phyloP scores from a whole-genome alignment of 1,140 invertebrate species.

The Hyles vespertilio region DNA sequence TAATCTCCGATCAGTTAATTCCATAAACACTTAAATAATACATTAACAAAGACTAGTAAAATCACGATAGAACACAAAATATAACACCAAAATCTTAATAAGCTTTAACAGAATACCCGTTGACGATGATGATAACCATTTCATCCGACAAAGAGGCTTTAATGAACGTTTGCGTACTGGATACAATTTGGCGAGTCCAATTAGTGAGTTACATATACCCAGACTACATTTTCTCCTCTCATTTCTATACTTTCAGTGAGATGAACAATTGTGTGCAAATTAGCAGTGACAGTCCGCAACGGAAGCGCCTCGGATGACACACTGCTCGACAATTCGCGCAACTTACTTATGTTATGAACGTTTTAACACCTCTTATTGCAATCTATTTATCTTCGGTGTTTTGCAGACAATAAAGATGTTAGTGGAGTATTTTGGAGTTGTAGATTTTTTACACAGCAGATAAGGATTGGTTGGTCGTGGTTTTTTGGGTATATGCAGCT shows the following conservation, averaged over 20 bases:
- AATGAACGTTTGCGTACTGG: conserved; percentile 25
- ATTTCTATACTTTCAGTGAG: conserved; percentile 56
- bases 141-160: conserved; percentile 21
- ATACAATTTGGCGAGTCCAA: conserved; percentile 46
- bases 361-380: not conserved
- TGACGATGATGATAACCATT: conserved; percentile 14
- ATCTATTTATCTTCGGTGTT: too few relatives aligned
- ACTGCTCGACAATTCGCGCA: conserved; percentile 13
- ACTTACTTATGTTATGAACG: too few relatives aligned
- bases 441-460: too few relatives aligned
- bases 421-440: too few relatives aligned
- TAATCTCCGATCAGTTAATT: too few relatives aligned
- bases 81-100: too few relatives aligned
- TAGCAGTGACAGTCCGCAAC: conserved; percentile 58
- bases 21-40: too few relatives aligned
- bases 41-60: too few relatives aligned
- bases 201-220: conserved; percentile 54
- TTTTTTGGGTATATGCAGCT: too few relatives aligned
- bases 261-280: conserved; percentile 72
- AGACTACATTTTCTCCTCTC: conserved; percentile 49
- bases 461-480: too few relatives aligned
- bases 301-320: conserved; percentile 37
- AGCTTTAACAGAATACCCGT: not conserved
- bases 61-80: too few relatives aligned
- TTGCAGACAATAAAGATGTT: too few relatives aligned